phyloP scores from a whole-genome alignment of 64 coral and sea anemone species.

The Porites lutea region DNA sequence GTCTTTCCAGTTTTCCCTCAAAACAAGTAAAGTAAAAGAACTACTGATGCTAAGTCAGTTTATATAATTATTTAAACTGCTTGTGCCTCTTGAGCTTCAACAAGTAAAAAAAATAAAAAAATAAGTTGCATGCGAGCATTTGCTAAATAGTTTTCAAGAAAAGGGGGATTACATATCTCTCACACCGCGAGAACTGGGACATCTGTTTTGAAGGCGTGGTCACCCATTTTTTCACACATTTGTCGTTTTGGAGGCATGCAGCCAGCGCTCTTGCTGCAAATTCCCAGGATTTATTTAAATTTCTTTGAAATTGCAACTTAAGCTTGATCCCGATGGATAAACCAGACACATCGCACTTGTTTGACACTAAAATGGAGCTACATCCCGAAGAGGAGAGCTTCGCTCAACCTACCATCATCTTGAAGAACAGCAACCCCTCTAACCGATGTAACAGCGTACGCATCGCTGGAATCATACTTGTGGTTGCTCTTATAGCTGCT shows the following conservation, averaged over 20 bases:
- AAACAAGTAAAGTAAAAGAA: not conserved
- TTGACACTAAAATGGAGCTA: conserved; percentile 91
- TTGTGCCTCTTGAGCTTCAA: not conserved
- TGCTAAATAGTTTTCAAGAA: not conserved
- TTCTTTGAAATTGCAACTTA: conserved; percentile 35
- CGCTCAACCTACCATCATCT: conserved; percentile 53
- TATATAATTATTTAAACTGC: not conserved
- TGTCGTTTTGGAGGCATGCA: not conserved
- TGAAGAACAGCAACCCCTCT: conserved; percentile 1
- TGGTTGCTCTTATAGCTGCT: conserved; percentile 60
- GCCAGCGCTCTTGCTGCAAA: not conserved
- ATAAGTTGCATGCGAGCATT: not conserved
- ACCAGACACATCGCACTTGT: conserved; percentile 48
- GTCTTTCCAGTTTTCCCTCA: not conserved
- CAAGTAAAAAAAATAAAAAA: no score
- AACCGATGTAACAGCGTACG: conserved; percentile 38
- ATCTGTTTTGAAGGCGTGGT: conserved; percentile 11
- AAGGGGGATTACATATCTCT: not conserved
- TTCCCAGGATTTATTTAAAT: conserved; percentile 23
- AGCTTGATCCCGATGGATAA: conserved; percentile 7
- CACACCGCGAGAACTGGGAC: not conserved
- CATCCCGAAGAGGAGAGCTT: conserved; percentile 72
- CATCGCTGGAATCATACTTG: conserved; percentile 39
- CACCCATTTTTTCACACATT: conserved; percentile 5
- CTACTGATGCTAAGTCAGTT: not conserved